Evolutionary conservation across 1,140 invertebrate genomes (phyloP), one percentile per base, ranked within the genome.

Genomic region (Camponotus pennsylvanicus): DNA sequence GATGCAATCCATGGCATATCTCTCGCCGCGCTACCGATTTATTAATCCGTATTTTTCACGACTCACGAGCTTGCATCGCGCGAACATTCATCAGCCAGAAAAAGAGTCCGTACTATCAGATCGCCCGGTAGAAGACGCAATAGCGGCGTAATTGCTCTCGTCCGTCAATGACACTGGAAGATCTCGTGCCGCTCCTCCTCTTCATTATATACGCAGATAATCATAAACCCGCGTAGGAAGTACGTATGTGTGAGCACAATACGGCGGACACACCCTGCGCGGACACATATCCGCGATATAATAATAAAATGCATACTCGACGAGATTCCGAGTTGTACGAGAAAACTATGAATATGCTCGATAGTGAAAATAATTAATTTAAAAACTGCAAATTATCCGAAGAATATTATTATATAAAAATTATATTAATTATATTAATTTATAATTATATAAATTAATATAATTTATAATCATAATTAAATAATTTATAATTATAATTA

Each of bases 81-180:
- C 13, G 69, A 71, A 63, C 59, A 88, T 75, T 71, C 78, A 78
- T 59, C 42, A 57, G n/a, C 32, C 40, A 15, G 37, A 27, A 63
- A 75, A 71, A 77, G 73, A 87, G 79, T 86, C 84, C 8, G 85
- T 75, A 78, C 85, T 91, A 88, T 83, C 87, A 91, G 91, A 92
- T 92, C 87, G 69, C 63, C 45, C 73, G 40, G 87, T 67, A 88
- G 86, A 85, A 78, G 87, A 87, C 59, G 87, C 73, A 78, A 84
- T 87, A 84, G 71, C 55, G 55, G 59, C 59, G 82, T 88, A 89
- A 88, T 86, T 88, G 88, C 67, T 70, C 87, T 85, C 88, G 86
- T 89, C 45, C 55, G 86, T 89, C 88, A 80, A 76, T 86, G 88
- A 89, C 86, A 86, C 82, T 40, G 63, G 21, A 45, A 61, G 75